Evolutionary conservation across 2,888 invertebrate genomes (phyloP).

Genomic region (Himalopsyche japonica): DNA sequence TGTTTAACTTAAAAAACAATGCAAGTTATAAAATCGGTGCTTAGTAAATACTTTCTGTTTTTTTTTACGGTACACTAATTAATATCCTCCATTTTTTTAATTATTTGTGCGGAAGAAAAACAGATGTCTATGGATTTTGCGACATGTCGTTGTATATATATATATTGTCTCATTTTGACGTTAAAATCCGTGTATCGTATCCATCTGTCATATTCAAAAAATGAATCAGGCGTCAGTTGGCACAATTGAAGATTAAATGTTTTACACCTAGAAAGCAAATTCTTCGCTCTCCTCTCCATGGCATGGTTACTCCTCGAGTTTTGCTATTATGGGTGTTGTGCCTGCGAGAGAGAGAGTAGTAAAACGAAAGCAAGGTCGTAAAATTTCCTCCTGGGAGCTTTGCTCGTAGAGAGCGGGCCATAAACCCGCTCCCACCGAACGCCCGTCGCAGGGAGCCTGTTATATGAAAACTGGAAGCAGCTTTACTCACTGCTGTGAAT

Average conservation of each 20-base stretch:
- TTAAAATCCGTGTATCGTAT: too few relatives aligned
- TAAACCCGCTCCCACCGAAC: constrained; percentile 9
- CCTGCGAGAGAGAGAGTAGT: constrained; percentile 12
- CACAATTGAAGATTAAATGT: not conserved
- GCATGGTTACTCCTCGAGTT: not conserved
- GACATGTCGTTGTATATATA: too few relatives aligned
- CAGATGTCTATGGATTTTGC: too few relatives aligned
- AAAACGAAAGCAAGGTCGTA: constrained; percentile 31
- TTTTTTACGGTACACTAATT: too few relatives aligned
- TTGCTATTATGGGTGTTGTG: not conserved
- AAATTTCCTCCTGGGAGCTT: constrained; percentile 22
- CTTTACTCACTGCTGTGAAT: not conserved
- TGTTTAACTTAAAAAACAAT: too few relatives aligned
- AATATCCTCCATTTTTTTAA: too few relatives aligned
- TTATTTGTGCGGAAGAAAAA: too few relatives aligned
- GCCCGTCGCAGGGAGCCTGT: not conserved
- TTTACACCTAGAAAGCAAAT: not conserved
- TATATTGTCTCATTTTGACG: too few relatives aligned
- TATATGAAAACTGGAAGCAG: not conserved
- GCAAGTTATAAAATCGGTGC: too few relatives aligned
- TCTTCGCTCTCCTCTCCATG: not conserved
- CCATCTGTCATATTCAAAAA: not conserved
- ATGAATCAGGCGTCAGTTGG: not conserved
- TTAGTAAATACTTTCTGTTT: too few relatives aligned
- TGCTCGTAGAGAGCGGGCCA: not conserved